Evolutionary conservation across 2,113 vertebrate species (phyloP).

Genomic region (Syngnathus floridae): DNA sequence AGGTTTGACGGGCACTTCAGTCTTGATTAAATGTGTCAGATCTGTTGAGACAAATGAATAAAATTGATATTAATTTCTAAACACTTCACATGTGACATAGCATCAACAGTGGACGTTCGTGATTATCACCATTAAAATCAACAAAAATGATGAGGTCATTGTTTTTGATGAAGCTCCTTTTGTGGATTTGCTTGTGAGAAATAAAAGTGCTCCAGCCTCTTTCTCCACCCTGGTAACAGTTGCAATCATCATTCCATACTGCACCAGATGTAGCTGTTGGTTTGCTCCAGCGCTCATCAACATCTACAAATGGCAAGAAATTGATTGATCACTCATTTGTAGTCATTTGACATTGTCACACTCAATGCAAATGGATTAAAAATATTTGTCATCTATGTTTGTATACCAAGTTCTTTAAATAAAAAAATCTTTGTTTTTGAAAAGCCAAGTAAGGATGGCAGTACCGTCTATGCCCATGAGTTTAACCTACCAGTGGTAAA

Average conservation of each 20-base stretch:
- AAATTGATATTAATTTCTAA: neutral
- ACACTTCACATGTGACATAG: neutral
- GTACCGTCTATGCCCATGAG: neutral
- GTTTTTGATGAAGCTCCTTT: slow-evolving; percentile 80
- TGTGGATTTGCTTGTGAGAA: slow-evolving; percentile 71
- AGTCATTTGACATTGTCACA: neutral
- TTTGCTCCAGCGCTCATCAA: slow-evolving; percentile 68
- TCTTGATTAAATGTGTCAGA: slow-evolving; percentile 74
- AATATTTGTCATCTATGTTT: too few relatives aligned
- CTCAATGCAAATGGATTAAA: too few relatives aligned
- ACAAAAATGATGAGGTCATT: slow-evolving; percentile 79
- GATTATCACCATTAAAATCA: slow-evolving; percentile 77
- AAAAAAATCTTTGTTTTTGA: too few relatives aligned
- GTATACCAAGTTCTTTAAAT: too few relatives aligned
- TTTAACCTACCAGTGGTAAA: slow-evolving; percentile 71
- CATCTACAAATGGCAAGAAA: slow-evolving; percentile 46
- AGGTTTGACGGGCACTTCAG: slow-evolving; percentile 67
- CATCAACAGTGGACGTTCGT: too few relatives aligned
- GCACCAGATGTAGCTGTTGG: slow-evolving; percentile 68
- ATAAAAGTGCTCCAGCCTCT: slow-evolving; percentile 76
- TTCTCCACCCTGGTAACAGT: slow-evolving; percentile 53
- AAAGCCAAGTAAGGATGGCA: too few relatives aligned
- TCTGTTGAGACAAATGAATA: slow-evolving; percentile 61
- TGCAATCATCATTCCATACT: slow-evolving; percentile 58
- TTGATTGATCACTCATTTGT: too few relatives aligned